Conservation (phyloP, 2,113 vertebrate species). For the Apistogramma diplotaenia region DNA sequence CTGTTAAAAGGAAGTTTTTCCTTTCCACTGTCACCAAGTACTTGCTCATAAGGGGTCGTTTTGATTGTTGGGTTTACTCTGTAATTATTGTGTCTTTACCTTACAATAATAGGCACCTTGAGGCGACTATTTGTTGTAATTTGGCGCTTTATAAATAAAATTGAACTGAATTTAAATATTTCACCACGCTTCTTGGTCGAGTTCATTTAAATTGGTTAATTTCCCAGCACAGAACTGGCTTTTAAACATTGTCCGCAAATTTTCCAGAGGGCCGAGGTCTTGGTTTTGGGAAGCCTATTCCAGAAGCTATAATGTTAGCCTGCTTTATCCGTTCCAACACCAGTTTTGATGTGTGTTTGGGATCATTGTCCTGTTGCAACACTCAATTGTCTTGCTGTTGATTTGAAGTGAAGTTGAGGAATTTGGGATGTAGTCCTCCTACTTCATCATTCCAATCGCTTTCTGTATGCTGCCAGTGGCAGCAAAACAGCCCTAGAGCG, state of each 20-base stretch:
- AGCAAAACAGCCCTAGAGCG: background rate
- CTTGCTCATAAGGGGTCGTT: no score
- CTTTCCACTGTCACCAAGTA: no score
- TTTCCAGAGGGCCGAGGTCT: background rate
- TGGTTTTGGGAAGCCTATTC: background rate
- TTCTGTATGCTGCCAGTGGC: background rate
- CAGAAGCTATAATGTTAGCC: background rate
- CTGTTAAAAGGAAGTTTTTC: no score
- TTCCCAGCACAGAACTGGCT: background rate
- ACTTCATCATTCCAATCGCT: background rate
- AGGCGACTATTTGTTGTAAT: no score
- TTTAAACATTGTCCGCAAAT: background rate
- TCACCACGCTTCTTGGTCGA: background rate
- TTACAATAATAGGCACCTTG: no score
- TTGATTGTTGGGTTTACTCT: no score
- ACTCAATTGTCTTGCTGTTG: background rate
- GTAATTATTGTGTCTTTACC: no score
- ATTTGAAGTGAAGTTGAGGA: background rate
- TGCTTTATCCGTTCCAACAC: background rate
- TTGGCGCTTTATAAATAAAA: no score
- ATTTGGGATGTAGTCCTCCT: background rate
- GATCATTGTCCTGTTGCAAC: background rate
- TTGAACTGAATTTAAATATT: no score
- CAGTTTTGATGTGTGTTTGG: background rate
- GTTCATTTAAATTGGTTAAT: background rate